Evolutionary conservation across 2,888 invertebrate genomes (phyloP), one percentile per base, ranked within the genome.

Genomic region (Augochlorella aurata): DNA sequence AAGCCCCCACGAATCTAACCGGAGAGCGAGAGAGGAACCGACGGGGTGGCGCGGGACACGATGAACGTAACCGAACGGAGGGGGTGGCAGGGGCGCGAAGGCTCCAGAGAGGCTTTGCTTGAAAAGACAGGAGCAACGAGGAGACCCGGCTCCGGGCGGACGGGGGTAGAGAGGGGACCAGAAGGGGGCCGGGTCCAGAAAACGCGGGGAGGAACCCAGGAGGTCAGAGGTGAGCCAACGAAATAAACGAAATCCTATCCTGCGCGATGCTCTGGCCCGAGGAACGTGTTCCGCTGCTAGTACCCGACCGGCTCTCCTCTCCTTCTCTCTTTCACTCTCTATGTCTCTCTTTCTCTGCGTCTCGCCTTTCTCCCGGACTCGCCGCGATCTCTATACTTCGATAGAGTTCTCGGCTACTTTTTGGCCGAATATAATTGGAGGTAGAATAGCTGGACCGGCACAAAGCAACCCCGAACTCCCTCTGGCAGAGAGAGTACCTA

Each of bases 151-250:
- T 14, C 38, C 38, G 38, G 38, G 5, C 38, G 3, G 38, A 38
- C 65, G 3, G 52, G 21, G 10, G 45, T 61, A 24, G 50, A 45
- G 38, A 45, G 14, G 45, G 45, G 73, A 4, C 5, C 38, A 38
- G 38, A 38, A 45, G 21, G n/a, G 52, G 21, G 47, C n/a, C 21
- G 54, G 24, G 84, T 73, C 70, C 74, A 67, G 71, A 71, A 67
- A 81, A 76, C 67, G 78, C 73, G 79, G 65, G 73, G 74, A 66
- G 68, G 74, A 68, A 74, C 65, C 67, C 18, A 45, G 84, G 63
- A 63, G 84, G 85, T 87, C 85, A 85, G 83, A 94, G 95, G 93
- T 94, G 95, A 93, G 94, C 95, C 94, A 93, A 94, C 82, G 93
- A 85, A 88, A 89, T 87, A 86, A 89, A 90, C 88, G 88, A 86